phyloP scores from a whole-genome alignment of 2,888 invertebrate genomes.

The Rosalia funebris region DNA sequence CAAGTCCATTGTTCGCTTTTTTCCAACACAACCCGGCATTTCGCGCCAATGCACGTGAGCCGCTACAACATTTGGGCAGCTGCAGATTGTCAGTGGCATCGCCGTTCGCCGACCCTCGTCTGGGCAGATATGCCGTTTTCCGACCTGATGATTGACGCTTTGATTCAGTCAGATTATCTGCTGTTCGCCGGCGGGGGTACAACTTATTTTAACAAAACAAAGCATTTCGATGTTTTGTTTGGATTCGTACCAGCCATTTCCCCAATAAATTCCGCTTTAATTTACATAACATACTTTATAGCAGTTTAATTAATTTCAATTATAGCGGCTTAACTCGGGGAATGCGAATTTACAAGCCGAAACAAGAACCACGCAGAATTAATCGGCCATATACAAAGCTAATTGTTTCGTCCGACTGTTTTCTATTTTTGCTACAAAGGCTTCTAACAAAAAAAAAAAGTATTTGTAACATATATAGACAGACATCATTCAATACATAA shows the following conservation, averaged over 20 bases:
- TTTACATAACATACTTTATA: slow-evolving; percentile 21
- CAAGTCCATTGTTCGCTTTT: neutral
- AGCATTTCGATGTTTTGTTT: slow-evolving; percentile 7
- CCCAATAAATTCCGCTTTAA: slow-evolving; percentile 7
- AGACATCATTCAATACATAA: too few relatives aligned
- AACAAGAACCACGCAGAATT: slow-evolving; percentile 7
- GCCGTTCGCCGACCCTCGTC: slow-evolving; percentile 1
- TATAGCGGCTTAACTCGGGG: slow-evolving; percentile 1
- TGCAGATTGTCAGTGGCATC: neutral
- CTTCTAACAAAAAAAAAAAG: too few relatives aligned
- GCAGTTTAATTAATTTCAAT: slow-evolving; percentile 19
- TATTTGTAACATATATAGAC: too few relatives aligned
- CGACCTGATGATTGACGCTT: slow-evolving; percentile 14
- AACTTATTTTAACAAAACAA: slow-evolving; percentile 1
- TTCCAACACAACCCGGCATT: slow-evolving; percentile 1
- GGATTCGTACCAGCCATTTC: slow-evolving; percentile 11
- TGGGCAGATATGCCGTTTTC: neutral
- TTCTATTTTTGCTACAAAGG: slow-evolving; percentile 13
- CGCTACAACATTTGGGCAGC: slow-evolving; percentile 1
- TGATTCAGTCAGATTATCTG: slow-evolving; percentile 9
- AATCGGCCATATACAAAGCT: neutral
- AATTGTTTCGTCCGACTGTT: slow-evolving; percentile 1
- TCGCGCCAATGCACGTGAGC: neutral
- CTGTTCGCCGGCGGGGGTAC: slow-evolving; percentile 4
- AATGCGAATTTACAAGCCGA: slow-evolving; percentile 2